These are phyloP conservation scores for Umimayanthus kanabou DNA, from an alignment of 92 coral and sea anemone species.

Conservation along the genomic window DNA sequence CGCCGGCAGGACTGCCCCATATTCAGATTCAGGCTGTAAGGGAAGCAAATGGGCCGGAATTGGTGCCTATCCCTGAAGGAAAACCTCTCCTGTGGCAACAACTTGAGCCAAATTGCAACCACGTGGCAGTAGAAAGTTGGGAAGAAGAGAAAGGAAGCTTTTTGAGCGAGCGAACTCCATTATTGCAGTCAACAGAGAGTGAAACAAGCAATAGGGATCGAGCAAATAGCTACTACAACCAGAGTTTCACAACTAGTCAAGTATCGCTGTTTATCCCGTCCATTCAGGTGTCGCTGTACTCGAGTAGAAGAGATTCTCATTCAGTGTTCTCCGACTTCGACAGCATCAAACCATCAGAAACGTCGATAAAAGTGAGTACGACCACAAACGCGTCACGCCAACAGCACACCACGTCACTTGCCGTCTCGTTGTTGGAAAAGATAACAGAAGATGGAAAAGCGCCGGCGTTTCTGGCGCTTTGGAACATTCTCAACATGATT, in stretches of 20 bases:
- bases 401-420: slow-evolving; percentile 26
- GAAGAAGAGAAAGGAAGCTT: slow-evolving; percentile 6
- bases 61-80: slow-evolving; percentile 15
- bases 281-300: slow-evolving; percentile 79
- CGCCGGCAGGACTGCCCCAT: background rate
- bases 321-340: slow-evolving; percentile 29
- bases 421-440: slow-evolving; percentile 63
- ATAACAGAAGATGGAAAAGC: slow-evolving; percentile 75
- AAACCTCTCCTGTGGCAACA: slow-evolving; percentile 3
- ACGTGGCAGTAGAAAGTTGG: background rate
- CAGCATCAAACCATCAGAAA: slow-evolving; percentile 3
- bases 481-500: slow-evolving; percentile 82
- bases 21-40: background rate
- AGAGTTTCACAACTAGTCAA: slow-evolving; percentile 66
- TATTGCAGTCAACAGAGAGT: slow-evolving; percentile 14
- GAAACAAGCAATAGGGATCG: background rate
- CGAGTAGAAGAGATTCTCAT: slow-evolving; percentile 53
- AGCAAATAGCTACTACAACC: slow-evolving; percentile 9
- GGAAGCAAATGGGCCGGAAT: background rate
- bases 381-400: slow-evolving; percentile 16
- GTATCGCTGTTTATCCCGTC: slow-evolving; percentile 82
- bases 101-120: slow-evolving; percentile 1
- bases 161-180: background rate
- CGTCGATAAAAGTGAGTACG: slow-evolving; percentile 20
- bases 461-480: slow-evolving; percentile 64